Evolutionary conservation across 1,140 invertebrate genomes (phyloP), one percentile per base, ranked within the genome.

Genomic region (Zaprionus vittiger): DNA sequence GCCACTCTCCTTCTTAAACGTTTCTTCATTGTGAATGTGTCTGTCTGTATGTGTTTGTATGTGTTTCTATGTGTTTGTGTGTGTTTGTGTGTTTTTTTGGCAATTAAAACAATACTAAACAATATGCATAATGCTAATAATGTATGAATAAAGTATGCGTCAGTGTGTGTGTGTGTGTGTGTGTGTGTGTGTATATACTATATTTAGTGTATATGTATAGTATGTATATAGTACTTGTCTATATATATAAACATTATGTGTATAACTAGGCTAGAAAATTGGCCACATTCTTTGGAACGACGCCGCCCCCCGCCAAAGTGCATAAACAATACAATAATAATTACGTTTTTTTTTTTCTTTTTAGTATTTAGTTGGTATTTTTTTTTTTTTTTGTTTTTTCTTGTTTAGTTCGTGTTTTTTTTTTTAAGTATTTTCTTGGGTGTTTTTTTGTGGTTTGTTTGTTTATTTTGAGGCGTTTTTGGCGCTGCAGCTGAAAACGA

Each of bases 301-400:
- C 24, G 61, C 61, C 60, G 61, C 61, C 60, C 69, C 55, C 61
- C 55, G 60, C 69, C 68, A 75, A 75, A 75, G 66, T 65, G 61
- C 52, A 63, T 59, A 80, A 81, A 78, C 66, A 80, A 83, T 67
- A 77, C 56, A 82, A 64, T 73, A 79, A 66, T 73, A 26, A 62
- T 74, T 60, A 60, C 37, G 22, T 26, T 55, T 28, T 56, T 28
- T 56, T 28, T 28, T 55, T 44, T 44, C 4, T n/a, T 44, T n/a
- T 47, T 47, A 47, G n/a, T 47, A 47, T 47, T 73, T 54, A 73
- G 55, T 73, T 68, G 47, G 37, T 60, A 60, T 60, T 67, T 62
- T 54, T 73, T 41, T 17, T 41, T 49, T 15, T 4, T 59, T 22
- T 57, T 34, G 28, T 31, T 34, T 31, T 31, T 31, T 31, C n/a